Evolutionary conservation across 2,888 invertebrate genomes (phyloP).

Genomic region (Thysanoteuthis rhombus): DNA sequence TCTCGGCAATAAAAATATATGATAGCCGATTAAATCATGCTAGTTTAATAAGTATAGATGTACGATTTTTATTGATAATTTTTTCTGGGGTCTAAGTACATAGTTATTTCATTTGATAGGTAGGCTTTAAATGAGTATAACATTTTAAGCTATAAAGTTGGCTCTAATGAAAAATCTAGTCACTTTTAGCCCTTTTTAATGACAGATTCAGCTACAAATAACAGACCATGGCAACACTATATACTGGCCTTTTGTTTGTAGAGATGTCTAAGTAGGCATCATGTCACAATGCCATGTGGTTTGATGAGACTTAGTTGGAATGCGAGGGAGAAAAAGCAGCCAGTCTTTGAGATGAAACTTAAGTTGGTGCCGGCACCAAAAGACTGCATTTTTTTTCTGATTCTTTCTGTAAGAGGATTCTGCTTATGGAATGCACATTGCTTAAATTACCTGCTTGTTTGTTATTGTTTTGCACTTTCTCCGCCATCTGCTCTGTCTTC

Average conservation of each 20-base stretch:
- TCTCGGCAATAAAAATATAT: too few relatives aligned
- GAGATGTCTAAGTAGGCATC: neutral
- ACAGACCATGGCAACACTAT: too few relatives aligned
- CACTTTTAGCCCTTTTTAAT: too few relatives aligned
- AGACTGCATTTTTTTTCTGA: neutral
- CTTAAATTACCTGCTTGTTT: slow-evolving; percentile 12
- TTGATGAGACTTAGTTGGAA: slow-evolving; percentile 12
- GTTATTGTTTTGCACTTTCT: neutral
- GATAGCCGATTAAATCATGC: too few relatives aligned
- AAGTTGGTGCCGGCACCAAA: neutral
- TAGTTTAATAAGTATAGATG: too few relatives aligned
- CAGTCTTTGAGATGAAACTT: neutral
- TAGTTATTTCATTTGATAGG: too few relatives aligned
- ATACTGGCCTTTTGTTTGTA: neutral
- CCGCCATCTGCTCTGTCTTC: slow-evolving; percentile 12
- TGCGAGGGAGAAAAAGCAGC: neutral
- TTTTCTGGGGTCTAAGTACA: too few relatives aligned
- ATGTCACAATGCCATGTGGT: neutral
- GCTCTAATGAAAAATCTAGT: too few relatives aligned
- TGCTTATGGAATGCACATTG: neutral
- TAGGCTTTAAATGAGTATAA: too few relatives aligned
- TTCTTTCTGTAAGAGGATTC: neutral
- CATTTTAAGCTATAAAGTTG: too few relatives aligned
- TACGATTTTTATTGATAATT: too few relatives aligned
- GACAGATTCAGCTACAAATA: too few relatives aligned